Conservation (phyloP, 2,888 invertebrate genomes). For the Acrocyrtus sp. region DNA sequence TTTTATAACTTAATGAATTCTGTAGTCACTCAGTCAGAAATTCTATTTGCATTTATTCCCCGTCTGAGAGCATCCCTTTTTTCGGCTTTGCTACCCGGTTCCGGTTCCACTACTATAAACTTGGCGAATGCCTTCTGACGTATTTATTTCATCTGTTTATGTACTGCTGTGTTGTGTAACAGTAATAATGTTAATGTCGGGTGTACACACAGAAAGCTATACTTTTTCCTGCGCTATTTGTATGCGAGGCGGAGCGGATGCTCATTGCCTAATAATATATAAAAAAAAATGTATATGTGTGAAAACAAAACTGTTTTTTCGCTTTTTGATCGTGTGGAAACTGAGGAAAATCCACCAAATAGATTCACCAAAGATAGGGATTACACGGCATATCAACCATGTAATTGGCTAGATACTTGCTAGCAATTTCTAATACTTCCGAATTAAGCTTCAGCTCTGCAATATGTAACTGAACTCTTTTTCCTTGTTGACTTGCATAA, state of each 20-base stretch:
- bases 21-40: slow-evolving; percentile 48
- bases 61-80: slow-evolving; percentile 6
- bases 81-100: background rate
- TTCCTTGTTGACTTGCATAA: slow-evolving; percentile 22
- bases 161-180: slow-evolving; percentile 15
- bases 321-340: slow-evolving; percentile 45
- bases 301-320: background rate
- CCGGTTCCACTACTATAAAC: too few relatives aligned
- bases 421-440: slow-evolving; percentile 35
- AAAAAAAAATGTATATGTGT: background rate
- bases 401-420: slow-evolving; percentile 46
- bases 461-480: too few relatives aligned
- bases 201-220: background rate
- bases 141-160: background rate
- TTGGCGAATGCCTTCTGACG: too few relatives aligned
- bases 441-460: slow-evolving; percentile 10
- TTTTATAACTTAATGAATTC: slow-evolving; percentile 36
- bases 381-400: slow-evolving; percentile 47
- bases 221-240: background rate
- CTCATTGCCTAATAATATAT: background rate
- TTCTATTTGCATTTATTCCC: slow-evolving; percentile 44
- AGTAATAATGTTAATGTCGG: slow-evolving; percentile 23
- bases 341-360: slow-evolving; percentile 36
- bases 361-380: slow-evolving; percentile 37
- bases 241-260: background rate